phyloP scores from a whole-genome alignment of 2,888 invertebrate species.

The Noctua comes region DNA sequence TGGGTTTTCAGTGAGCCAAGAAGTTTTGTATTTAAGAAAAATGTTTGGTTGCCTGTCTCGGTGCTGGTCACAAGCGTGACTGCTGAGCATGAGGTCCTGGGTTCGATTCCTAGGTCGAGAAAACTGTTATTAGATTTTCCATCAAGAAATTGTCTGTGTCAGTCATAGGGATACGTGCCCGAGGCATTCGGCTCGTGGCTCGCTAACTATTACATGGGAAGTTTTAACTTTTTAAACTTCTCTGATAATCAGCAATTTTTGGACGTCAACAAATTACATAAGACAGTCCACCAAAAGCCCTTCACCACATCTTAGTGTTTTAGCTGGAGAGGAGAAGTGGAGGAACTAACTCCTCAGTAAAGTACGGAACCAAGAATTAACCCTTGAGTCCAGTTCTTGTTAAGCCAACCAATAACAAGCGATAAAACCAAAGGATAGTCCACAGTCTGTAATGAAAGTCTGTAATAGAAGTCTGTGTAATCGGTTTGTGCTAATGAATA shows the following conservation, averaged over 20 bases:
- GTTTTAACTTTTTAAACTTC: too few species aligned
- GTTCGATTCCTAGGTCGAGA: too few species aligned
- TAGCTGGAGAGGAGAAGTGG: neutral
- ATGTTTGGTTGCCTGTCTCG: too few species aligned
- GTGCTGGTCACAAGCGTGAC: too few species aligned
- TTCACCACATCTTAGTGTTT: neutral
- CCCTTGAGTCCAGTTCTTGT: neutral
- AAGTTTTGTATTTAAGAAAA: neutral
- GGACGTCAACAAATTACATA: neutral
- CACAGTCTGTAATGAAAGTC: slow-evolving; percentile 25
- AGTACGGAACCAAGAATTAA: neutral
- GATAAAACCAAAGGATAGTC: slow-evolving; percentile 35
- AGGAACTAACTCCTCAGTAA: neutral
- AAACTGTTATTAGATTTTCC: too few species aligned
- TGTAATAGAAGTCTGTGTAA: slow-evolving; percentile 52
- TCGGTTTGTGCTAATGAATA: slow-evolving; percentile 62
- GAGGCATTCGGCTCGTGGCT: too few species aligned
- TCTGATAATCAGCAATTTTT: neutral
- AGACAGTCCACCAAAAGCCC: neutral
- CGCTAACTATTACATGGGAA: too few species aligned
- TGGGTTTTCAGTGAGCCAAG: neutral
- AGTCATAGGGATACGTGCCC: too few species aligned
- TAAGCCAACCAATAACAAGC: slow-evolving; percentile 38
- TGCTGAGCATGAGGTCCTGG: too few species aligned
- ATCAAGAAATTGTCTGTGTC: too few species aligned